phyloP scores from a whole-genome alignment of 1,140 invertebrate species.

The Calephelis virginiensis region DNA sequence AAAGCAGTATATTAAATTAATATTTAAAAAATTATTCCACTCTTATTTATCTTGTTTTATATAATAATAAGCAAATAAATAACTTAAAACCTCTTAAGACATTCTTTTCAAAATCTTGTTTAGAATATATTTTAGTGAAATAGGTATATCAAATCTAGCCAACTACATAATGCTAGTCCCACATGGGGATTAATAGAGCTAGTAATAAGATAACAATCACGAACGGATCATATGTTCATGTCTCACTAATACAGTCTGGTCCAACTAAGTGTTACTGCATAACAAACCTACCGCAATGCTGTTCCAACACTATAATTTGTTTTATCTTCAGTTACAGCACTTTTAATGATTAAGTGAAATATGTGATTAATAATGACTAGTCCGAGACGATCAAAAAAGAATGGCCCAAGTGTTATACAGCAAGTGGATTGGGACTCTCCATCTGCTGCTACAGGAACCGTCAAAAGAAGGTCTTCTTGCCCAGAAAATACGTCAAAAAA shows the following conservation, averaged over 20 bases:
- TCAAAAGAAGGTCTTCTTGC: conserved; percentile 80
- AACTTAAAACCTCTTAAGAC: too few relatives aligned
- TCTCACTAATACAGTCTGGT: conserved; percentile 37
- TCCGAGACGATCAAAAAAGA: conserved; percentile 69
- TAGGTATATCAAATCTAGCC: too few relatives aligned
- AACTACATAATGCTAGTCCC: not conserved
- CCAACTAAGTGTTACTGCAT: conserved; percentile 34
- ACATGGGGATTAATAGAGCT: not conserved
- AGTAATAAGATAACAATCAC: conserved; percentile 18
- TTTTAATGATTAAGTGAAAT: conserved; percentile 39
- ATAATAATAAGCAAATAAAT: too few relatives aligned
- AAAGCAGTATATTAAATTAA: too few relatives aligned
- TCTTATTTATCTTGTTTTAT: too few relatives aligned
- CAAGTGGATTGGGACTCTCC: conserved; percentile 84
- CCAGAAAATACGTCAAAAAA: conserved; percentile 51
- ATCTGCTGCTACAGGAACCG: conserved; percentile 83
- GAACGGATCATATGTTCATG: conserved; percentile 39
- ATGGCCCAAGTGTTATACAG: conserved; percentile 57
- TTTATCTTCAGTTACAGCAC: conserved; percentile 23
- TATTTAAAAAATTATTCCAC: too few relatives aligned
- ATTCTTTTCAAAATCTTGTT: too few relatives aligned
- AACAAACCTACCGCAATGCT: conserved; percentile 40
- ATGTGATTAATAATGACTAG: conserved; percentile 74
- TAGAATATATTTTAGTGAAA: too few relatives aligned
- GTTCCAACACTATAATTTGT: conserved; percentile 44